These are phyloP conservation scores for Dasyurus viverrinus DNA, from an alignment of 2,113 vertebrate species.

Conservation along the genomic window DNA sequence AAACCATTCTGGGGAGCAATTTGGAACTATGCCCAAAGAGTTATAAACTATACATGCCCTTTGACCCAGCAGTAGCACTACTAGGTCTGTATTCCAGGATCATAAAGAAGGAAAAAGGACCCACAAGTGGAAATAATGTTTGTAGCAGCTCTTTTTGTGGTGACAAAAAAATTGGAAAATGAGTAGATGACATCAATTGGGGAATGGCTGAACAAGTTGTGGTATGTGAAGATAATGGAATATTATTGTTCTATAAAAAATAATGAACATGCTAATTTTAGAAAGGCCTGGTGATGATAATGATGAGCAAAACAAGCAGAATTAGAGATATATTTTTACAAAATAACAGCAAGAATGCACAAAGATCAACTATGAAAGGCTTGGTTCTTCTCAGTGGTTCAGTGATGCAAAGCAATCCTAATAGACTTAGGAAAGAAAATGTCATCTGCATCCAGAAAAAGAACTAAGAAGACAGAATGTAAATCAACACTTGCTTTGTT, in stretches of 20 bases:
- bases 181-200: too few species aligned
- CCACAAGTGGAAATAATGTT: not conserved
- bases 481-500: too few species aligned
- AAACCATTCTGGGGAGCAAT: too few species aligned
- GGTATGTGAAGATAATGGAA: not conserved
- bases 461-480: not conserved
- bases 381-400: too few species aligned
- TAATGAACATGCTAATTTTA: not conserved
- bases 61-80: not conserved
- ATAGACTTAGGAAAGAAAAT: not conserved
- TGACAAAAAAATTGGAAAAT: not conserved
- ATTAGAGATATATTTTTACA: not conserved
- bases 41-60: too few species aligned
- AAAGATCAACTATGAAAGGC: not conserved
- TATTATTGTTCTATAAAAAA: not conserved
- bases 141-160: not conserved
- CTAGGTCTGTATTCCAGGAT: not conserved
- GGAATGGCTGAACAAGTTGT: not conserved
- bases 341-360: not conserved
- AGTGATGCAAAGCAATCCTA: not conserved
- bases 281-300: not conserved
- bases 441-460: not conserved
- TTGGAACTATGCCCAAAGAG: too few species aligned
- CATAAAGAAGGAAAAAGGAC: not conserved
- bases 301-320: not conserved